Base-by-base conservation (phyloP, 2,888 invertebrate genomes). In the Anticlea derivata region DNA sequence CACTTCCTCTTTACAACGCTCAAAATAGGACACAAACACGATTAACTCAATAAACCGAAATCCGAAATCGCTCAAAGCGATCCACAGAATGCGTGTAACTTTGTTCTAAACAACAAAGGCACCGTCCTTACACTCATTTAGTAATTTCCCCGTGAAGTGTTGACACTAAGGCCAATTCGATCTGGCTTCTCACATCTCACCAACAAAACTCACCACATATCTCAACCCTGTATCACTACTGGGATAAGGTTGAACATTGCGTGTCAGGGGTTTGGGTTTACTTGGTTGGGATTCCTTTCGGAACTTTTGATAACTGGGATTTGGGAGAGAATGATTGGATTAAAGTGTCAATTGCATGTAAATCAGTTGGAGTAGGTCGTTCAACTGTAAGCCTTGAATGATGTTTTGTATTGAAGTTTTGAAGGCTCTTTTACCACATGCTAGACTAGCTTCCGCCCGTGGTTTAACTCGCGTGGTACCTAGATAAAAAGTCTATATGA, bases 81-180 rank as follows among this genome's bases (percentile, higher is more conserved):
- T 49, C 26, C 10, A 17, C 27, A 24, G 24, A 62, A 67, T 60
- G 64, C 83, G 80, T 84, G 75, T 83, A 83, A 83, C 73, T 76
- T 64, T 60, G 66, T 60, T 68, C 68, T 69, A 65, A 76, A 76
- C 68, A 73, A 81, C 84, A 83, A 85, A 85, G 82, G 47, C 54
- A 67, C 53, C 65, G 65, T 71, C 68, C 55, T 63, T 66, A 65
- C 60, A 69, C 75, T 73, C 75, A 75, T 79, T 80, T 72, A 73
- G 64, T 57, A 53, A 66, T 72, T 69, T 66, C 71, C 66, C 79
- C 85, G 76, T 86, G 81, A 85, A 85, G 85, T 84, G 88, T 84
- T 86, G 89, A 89, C 88, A 86, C 83, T 89, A 83, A 89, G 86
- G 61, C 80, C 84, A 63, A 81, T 86, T 83, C 74, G 84, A 72